Conservation (phyloP, 2,888 invertebrate genomes). For the Agriopis leucophaearia region DNA sequence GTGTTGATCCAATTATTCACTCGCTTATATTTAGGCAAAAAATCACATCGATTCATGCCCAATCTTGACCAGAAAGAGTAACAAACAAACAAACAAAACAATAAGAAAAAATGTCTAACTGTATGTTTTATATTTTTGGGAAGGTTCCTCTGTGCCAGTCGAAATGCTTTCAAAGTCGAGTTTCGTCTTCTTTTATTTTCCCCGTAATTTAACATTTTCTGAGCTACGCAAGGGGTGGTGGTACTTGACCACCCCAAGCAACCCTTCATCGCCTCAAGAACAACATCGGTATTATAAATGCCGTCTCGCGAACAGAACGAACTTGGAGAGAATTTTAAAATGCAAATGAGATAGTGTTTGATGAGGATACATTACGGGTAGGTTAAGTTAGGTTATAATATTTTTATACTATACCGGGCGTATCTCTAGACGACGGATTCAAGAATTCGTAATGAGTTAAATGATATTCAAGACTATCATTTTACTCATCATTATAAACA, state of each 20-base stretch:
- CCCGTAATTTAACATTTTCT: conserved; percentile 68
- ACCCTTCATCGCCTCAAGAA: conserved; percentile 74
- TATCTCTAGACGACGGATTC: too few species aligned
- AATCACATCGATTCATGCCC: too few species aligned
- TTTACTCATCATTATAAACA: too few species aligned
- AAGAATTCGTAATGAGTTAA: too few species aligned
- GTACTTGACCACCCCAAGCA: conserved; percentile 65
- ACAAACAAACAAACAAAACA: conserved; percentile 6
- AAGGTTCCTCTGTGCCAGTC: conserved; percentile 19
- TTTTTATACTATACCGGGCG: neutral
- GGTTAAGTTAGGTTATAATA: too few species aligned
- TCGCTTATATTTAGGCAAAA: too few species aligned
- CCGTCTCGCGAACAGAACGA: conserved; percentile 51
- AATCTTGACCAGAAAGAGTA: neutral
- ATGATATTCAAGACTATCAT: too few species aligned
- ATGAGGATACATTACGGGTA: conserved; percentile 6
- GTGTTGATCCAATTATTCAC: too few species aligned
- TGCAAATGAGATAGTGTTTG: conserved; percentile 44
- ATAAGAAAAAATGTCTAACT: neutral
- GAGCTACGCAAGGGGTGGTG: conserved; percentile 54
- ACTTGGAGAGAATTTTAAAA: conserved; percentile 43
- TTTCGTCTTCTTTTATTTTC: conserved; percentile 61
- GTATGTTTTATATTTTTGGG: conserved; percentile 16
- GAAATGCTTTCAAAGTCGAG: conserved; percentile 46
- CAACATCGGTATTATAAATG: conserved; percentile 70